A percentile compares a stretch with the other conserved stretches of the same genome.
phyloP scores from a whole-genome alignment of 2,797 vertebrate genomes.

The Percopsis omiscomaycus region DNA sequence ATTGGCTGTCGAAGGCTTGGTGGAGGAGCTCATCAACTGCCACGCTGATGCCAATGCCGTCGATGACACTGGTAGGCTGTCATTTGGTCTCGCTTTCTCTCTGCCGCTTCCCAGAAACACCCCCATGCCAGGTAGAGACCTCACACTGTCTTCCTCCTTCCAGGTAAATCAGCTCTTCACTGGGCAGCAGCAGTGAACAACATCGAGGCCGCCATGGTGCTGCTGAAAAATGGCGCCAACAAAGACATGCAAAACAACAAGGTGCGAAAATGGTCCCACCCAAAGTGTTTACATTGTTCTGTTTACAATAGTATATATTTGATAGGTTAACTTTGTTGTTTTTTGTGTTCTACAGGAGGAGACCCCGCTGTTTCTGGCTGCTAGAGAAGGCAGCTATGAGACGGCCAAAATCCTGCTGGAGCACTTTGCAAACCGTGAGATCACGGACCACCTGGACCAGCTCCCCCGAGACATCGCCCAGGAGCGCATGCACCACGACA shows the following conservation, averaged over 20 bases:
- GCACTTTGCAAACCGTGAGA: constrained; percentile 96
- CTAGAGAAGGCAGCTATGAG: constrained; percentile 95
- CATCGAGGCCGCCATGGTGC: constrained; percentile 87
- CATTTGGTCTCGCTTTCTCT: constrained; percentile 21
- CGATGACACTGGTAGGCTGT: constrained; percentile 88
- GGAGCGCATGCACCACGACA: constrained; percentile 98
- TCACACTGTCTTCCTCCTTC: constrained; percentile 7
- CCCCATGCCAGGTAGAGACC: constrained; percentile 9
- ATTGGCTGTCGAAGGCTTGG: constrained; percentile 95
- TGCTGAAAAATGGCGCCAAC: constrained; percentile 96
- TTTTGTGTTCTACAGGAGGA: constrained; percentile 83
- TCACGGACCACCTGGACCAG: constrained; percentile 97
- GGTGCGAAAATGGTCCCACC: constrained; percentile 65
- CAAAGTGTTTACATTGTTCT: too few relatives aligned
- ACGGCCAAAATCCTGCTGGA: constrained; percentile 94
- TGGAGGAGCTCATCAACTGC: constrained; percentile 96
- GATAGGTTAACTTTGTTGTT: background rate
- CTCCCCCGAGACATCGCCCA: constrained; percentile 94
- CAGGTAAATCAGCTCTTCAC: constrained; percentile 97
- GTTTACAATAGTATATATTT: background rate
- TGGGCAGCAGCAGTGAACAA: constrained; percentile 98
- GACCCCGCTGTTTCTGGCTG: constrained; percentile 94
- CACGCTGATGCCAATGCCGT: constrained; percentile 94
- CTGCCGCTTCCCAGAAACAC: constrained; percentile 4
- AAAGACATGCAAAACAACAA: constrained; percentile 99